phyloP scores from a whole-genome alignment of 2,797 vertebrate genomes.

The Pseudochirops corinnae region DNA sequence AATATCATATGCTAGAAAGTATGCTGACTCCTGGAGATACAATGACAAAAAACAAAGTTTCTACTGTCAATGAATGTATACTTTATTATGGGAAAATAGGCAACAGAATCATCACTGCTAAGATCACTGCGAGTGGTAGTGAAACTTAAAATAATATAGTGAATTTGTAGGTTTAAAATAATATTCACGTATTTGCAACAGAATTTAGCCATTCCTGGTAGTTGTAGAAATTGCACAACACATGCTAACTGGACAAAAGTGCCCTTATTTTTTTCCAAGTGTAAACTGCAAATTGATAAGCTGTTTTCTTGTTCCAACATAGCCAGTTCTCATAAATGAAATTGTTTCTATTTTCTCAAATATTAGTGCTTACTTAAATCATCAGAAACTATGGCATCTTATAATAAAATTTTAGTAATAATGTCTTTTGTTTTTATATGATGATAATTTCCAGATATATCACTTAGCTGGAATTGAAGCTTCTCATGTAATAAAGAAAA shows the following conservation, averaged over 20 bases:
- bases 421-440: background rate
- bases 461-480: background rate
- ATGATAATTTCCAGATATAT: background rate
- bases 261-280: background rate
- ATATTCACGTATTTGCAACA: background rate
- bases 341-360: background rate
- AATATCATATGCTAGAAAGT: background rate
- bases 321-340: background rate
- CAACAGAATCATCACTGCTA: background rate
- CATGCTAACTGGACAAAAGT: background rate
- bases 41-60: background rate
- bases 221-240: background rate
- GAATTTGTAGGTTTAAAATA: background rate
- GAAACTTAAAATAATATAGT: background rate
- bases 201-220: background rate
- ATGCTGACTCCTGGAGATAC: background rate
- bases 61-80: background rate
- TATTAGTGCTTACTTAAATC: background rate
- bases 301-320: background rate
- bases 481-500: background rate
- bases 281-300: background rate
- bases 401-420: background rate
- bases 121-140: background rate
- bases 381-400: background rate
- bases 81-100: background rate